phyloP scores from a whole-genome alignment of 1,140 invertebrate species.

The Metopolophium dirhodum region DNA sequence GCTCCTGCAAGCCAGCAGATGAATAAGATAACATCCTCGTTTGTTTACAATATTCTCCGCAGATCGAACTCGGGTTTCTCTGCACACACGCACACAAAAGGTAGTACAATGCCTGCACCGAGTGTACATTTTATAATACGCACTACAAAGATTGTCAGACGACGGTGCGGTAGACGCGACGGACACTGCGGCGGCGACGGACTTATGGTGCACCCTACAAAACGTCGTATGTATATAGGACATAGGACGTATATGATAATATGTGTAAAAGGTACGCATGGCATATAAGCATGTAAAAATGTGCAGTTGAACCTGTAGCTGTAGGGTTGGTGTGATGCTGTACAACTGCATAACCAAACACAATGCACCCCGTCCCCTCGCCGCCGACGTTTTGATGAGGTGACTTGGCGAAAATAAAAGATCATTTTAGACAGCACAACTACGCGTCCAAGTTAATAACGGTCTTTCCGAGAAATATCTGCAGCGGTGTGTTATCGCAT shows the following conservation, averaged over 20 bases:
- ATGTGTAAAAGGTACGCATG: no score
- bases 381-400: background rate
- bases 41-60: background rate
- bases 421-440: no score
- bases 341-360: background rate
- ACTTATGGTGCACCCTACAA: background rate
- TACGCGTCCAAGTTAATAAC: background rate
- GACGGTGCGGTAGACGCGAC: background rate
- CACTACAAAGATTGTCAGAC: background rate
- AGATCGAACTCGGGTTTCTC: background rate
- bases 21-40: background rate
- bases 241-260: no score
- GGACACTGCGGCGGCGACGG: background rate
- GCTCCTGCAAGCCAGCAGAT: background rate
- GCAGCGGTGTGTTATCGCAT: background rate
- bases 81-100: background rate
- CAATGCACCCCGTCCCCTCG: background rate
- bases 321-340: background rate
- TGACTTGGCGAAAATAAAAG: background rate
- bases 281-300: no score
- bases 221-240: background rate
- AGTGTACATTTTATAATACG: background rate
- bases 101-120: background rate
- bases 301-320: background rate
- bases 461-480: background rate